A percentile compares a stretch with the other conserved stretches of the same genome.
Conservation (phyloP, 37 sponge, comb jelly and placozoan genomes). For the Amphimedon queenslandica region DNA sequence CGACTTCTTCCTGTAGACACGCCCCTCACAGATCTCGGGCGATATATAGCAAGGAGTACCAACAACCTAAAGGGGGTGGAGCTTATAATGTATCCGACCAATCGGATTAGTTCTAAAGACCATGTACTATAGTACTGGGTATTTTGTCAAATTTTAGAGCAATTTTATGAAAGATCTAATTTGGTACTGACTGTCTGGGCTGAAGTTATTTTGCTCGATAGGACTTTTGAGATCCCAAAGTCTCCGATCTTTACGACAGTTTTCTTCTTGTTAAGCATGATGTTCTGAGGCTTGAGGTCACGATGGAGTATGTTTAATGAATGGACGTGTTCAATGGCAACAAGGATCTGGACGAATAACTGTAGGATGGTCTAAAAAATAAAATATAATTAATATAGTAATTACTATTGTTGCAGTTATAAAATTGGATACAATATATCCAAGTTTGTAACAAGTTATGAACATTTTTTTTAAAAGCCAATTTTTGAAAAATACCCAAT, state of each 20-base stretch:
- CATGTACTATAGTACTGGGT: too few relatives aligned
- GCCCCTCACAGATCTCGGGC: slow-evolving; percentile 87
- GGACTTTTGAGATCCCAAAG: slow-evolving; percentile 90
- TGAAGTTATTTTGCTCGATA: slow-evolving; percentile 83
- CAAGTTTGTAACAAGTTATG: too few relatives aligned
- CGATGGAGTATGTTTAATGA: slow-evolving; percentile 81
- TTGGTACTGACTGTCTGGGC: slow-evolving; percentile 77
- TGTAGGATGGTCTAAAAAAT: slow-evolving; percentile 63
- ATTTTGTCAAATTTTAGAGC: too few relatives aligned
- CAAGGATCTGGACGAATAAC: slow-evolving; percentile 76
- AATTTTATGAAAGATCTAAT: too few relatives aligned
- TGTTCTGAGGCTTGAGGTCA: slow-evolving; percentile 91
- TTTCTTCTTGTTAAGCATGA: slow-evolving; percentile 69
- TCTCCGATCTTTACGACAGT: slow-evolving; percentile 83
- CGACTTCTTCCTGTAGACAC: slow-evolving; percentile 72
- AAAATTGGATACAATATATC: too few relatives aligned
- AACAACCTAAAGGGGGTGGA: slow-evolving; percentile 59
- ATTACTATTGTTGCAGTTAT: background rate
- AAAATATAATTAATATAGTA: background rate
- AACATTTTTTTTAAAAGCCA: too few relatives aligned
- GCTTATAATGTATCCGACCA: too few relatives aligned
- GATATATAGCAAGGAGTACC: slow-evolving; percentile 93
- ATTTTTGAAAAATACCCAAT: too few relatives aligned
- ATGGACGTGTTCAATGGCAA: slow-evolving; percentile 81
- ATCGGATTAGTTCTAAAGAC: too few relatives aligned